Evolutionary conservation across 2,888 invertebrate species (phyloP), one percentile per base, ranked within the genome.

Genomic region (Euclidia mi): DNA sequence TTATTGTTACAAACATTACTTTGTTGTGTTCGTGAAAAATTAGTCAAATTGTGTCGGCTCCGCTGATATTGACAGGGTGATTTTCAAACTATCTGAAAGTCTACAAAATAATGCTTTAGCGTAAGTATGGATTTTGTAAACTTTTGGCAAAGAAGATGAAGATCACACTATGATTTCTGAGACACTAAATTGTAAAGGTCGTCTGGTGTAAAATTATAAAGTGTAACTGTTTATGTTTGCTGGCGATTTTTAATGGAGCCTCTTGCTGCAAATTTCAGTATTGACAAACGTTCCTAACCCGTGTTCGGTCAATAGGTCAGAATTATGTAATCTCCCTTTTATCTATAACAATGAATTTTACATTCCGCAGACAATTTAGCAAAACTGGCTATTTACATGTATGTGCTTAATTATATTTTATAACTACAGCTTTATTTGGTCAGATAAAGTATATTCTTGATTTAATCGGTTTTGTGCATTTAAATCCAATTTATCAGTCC

Each of bases 1-100:
- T 65, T 50, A 66, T 71, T 74, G 71, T 74, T 71, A 66, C 55
- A 65, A 72, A 67, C 72, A 68, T 70, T n/a, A 25, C 7, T 25
- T 78, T 81, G 81, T 84, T 87, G 84, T 86, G 83, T 88, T 85
- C 76, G 75, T 80, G 65, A 68, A 66, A 52, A 71, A 80, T 80
- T 81, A 79, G 80, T 84, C 82, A 80, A 78, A 65, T 64, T 67
- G 50, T 66, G 51, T 56, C 50, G 38, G 48, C 41, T 51, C 51
- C 37, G 38, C 46, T 55, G 41, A 34, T 4, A 37, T 34, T 29
- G 20, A 60, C 65, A 77, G 49, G 6, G 31, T 46, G 52, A 45
- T 71, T 63, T 71, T 55, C 57, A 56, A 18, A 52, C 9, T n/a
- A n/a, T n/a, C n/a, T n/a, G n/a, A n/a, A n/a, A n/a, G n/a, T n/a